Base-by-base conservation (phyloP, 2,113 vertebrate genomes). In the Tachysurus fulvidraco region DNA sequence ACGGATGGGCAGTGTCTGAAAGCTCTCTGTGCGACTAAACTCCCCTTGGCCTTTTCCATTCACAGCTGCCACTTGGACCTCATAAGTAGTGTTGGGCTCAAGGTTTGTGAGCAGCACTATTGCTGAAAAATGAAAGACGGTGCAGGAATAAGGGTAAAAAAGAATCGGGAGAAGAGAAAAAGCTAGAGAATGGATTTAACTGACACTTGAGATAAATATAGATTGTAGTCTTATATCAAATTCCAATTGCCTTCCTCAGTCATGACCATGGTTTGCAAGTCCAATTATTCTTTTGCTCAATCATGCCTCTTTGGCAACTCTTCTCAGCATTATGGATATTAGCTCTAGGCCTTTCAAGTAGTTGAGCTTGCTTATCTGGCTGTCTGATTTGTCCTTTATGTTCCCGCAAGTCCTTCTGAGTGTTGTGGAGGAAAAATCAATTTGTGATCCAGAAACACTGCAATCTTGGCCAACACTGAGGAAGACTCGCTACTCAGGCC, bases 31-130 rank as follows among this genome's bases (percentile, higher is more conserved):
- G 95, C 97, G 97, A 92, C 98, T 99, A 89, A 97, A 99, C 84
- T 98, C 97, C 28, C 98, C 98, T 95, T 97, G 97, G 1, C 98
- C 98, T 95, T 99, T 99, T 80, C 98, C 98, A 86, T 99, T 99
- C 86, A 99, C 96, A 21, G 98, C 98, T 17, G 98, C 96, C 88
- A 99, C 97, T 85, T 96, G 96, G 74, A 99, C 96, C 94, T 99
- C 98, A 1, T 99, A 99, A 0, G 98, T 99, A 0, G 97, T 98
- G 92, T 99, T 99, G 93, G 98, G 97, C 94, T 99, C 98, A 93
- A 99, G 93, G 87, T 94, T 96, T 80, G 93, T 97, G 88, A 99
- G 96, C 92, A 96, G 92, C 92, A 99, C 97, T 55, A 95, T 96
- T 84, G 96, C 98, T 99, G 91, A 10, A 64, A 57, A 3, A 23